These are phyloP conservation scores for Tenualosa ilisha DNA, from an alignment of 2,797 vertebrate genomes.

Conservation along the genomic window DNA sequence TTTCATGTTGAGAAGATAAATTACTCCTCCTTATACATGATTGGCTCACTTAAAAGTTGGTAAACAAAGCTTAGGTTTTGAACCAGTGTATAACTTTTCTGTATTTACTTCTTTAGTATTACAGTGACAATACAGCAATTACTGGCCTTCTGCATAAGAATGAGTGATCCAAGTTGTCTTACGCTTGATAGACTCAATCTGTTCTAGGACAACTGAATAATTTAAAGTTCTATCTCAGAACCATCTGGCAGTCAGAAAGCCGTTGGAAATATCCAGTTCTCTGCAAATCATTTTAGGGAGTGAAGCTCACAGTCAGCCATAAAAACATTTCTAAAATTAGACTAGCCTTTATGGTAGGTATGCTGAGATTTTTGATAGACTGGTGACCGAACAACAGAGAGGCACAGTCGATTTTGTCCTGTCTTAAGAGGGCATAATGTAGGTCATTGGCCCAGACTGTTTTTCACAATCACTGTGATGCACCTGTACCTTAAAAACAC, in stretches of 20 bases:
- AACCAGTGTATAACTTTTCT: slow-evolving; percentile 18
- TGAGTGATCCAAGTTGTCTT: slow-evolving; percentile 61
- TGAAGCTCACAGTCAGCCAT: slow-evolving; percentile 25
- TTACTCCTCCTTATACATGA: neutral
- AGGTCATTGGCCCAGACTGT: neutral
- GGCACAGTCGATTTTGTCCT: neutral
- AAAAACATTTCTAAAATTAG: neutral
- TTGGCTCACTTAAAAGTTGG: neutral
- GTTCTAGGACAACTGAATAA: slow-evolving; percentile 69
- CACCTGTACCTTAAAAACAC: too few species aligned
- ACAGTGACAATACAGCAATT: neutral
- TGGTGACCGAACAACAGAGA: neutral
- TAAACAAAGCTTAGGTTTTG: slow-evolving; percentile 42
- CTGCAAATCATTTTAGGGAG: slow-evolving; percentile 52
- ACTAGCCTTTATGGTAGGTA: neutral
- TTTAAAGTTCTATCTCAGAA: slow-evolving; percentile 64
- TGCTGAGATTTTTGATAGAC: neutral
- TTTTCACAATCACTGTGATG: neutral
- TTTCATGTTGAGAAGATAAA: slow-evolving; percentile 20
- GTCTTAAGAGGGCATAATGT: too few species aligned
- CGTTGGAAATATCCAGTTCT: slow-evolving; percentile 43
- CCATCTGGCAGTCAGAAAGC: slow-evolving; percentile 64
- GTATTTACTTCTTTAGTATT: neutral
- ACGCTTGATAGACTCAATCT: slow-evolving; percentile 67
- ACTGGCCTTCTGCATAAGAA: slow-evolving; percentile 37